Base-by-base conservation (phyloP, 2,113 vertebrate species). In the Eudyptes chrysolophus region DNA sequence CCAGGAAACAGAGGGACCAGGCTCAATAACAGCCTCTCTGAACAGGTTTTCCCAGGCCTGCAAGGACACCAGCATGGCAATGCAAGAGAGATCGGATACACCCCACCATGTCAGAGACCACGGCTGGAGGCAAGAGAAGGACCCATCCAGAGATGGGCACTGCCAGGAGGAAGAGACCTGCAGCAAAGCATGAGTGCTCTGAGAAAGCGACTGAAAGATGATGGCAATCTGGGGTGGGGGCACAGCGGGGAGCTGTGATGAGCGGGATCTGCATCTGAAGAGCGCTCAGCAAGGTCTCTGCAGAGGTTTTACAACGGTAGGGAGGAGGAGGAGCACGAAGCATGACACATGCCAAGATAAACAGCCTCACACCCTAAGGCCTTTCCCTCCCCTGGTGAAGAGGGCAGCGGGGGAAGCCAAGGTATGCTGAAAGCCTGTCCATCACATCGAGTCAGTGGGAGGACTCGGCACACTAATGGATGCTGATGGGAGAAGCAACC, bases 71-170 rank as follows among this genome's bases (percentile, higher is more conserved):
- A 46, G 22, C 42, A 29, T 0, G 4, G 46, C 27, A 16, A 5
- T 1, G 13, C 26, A 14, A 27, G 40, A 19, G 25, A 57, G 24
- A 13, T 4, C 0, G 6, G 22, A 25, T 19, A 12, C 11, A n/a
- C 2, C 15, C 13, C 38, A 7, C 72, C 32, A 3, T 0, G 3
- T 49, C 51, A 17, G 66, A 60, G 42, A 21, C 55, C 32, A 13
- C 1, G 1, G 42, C 48, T 6, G 3, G 22, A 57, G 27, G 70
- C 2, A 0, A 51, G 29, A 29, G 24, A 10, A 48, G 21, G 22
- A 51, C 27, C 9, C 0, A 1, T 48, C n/a, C 48, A 11, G 64
- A 40, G 52, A 25, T 0, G 1, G 13, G n/a, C 19, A 11, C 42
- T 38, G 62, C 30, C 1, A 1, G 69, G 42, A 57, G 32, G 48